Evolutionary conservation across 2,113 vertebrate genomes (phyloP).

Genomic region (Paratilapia polleni): DNA sequence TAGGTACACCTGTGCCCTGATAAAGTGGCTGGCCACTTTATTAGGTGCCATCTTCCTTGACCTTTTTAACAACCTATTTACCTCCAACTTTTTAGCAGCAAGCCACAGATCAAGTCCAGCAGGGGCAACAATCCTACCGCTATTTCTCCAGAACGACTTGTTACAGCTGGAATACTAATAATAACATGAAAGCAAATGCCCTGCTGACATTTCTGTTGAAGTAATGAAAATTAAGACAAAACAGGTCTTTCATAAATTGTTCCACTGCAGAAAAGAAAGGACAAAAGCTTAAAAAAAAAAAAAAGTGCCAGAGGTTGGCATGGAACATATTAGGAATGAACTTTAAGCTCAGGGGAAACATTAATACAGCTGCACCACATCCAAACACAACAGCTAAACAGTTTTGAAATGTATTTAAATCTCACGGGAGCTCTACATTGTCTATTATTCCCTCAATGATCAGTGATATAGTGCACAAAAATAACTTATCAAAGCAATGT

Average conservation of each 20-base stretch:
- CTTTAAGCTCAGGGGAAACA: slow-evolving; percentile 1
- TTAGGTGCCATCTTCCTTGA: too few relatives aligned
- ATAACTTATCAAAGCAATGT: slow-evolving; percentile 4
- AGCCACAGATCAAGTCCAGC: too few relatives aligned
- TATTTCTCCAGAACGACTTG: too few relatives aligned
- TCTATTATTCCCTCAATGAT: neutral
- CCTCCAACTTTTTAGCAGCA: too few relatives aligned
- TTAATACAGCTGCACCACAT: slow-evolving; percentile 19
- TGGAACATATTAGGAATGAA: slow-evolving; percentile 21
- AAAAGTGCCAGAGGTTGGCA: slow-evolving; percentile 16
- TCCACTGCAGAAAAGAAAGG: slow-evolving; percentile 3
- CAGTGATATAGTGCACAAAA: neutral
- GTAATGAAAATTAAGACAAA: slow-evolving; percentile 11
- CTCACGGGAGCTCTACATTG: neutral
- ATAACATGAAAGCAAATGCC: neutral
- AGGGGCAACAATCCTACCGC: too few relatives aligned
- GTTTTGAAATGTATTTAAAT: slow-evolving; percentile 25
- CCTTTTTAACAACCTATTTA: too few relatives aligned
- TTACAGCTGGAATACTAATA: neutral
- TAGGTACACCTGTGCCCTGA: too few relatives aligned
- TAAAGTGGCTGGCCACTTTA: too few relatives aligned
- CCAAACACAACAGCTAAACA: slow-evolving; percentile 21
- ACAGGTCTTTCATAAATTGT: slow-evolving; percentile 9
- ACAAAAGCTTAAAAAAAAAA: neutral
- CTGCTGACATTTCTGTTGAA: neutral